Percentiles rank a stretch among this genome's conserved stretches.
Evolutionary conservation across 2,797 vertebrate species (phyloP).

Genomic region (Pteronotus mesoamericanus): DNA sequence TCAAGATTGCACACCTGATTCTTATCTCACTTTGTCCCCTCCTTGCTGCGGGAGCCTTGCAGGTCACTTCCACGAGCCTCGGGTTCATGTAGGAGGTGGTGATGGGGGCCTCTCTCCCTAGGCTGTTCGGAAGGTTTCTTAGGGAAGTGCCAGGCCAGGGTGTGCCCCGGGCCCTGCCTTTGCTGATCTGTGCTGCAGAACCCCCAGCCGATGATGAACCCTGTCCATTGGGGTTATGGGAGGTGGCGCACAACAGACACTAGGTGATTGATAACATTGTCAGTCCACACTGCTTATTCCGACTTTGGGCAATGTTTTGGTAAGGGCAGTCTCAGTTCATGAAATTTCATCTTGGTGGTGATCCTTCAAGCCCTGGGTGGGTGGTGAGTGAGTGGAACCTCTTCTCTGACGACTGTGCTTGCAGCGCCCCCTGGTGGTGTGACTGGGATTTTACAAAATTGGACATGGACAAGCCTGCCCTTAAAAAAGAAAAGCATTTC

Average conservation of each 20-base stretch:
- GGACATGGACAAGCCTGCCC: rapidly evolving
- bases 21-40: not conserved
- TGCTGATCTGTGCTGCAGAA: not conserved
- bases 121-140: not conserved
- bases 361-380: not conserved
- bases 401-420: not conserved
- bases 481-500: not conserved
- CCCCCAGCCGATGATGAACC: no score
- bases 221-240: not conserved
- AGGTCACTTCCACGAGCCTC: not conserved
- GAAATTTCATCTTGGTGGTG: not conserved
- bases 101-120: not conserved
- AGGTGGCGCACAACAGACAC: not conserved
- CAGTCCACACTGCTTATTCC: rapidly evolving
- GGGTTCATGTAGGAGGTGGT: not conserved
- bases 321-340: not conserved
- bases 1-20: not conserved
- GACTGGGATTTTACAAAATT: not conserved
- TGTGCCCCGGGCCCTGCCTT: not conserved
- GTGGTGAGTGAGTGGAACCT: not conserved
- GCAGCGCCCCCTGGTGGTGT: not conserved
- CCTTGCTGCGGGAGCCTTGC: not conserved
- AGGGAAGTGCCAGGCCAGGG: not conserved
- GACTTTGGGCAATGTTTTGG: not conserved
- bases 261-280: not conserved